These are phyloP conservation scores for Calameuta pallipes DNA, from an alignment of 2,888 invertebrate genomes.

Conservation along the genomic window DNA sequence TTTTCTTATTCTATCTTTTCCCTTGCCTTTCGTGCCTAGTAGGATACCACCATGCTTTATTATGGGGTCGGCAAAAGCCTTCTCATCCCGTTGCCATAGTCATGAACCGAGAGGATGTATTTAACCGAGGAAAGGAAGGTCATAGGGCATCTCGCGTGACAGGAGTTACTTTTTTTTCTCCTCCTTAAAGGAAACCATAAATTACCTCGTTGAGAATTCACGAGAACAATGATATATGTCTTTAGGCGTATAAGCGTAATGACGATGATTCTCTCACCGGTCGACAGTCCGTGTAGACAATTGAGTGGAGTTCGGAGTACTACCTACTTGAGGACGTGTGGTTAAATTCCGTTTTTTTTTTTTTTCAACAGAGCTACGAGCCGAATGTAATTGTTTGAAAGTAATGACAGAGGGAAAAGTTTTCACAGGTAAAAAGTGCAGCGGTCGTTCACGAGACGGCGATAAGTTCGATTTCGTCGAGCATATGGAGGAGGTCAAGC, in stretches of 20 bases:
- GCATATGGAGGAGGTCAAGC: slow-evolving; percentile 32
- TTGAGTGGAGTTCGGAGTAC: neutral
- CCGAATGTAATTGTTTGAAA: neutral
- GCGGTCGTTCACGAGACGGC: slow-evolving; percentile 25
- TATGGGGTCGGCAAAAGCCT: neutral
- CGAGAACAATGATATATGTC: neutral
- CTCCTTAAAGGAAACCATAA: neutral
- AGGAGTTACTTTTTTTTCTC: neutral
- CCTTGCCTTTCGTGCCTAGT: neutral
- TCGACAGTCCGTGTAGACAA: neutral
- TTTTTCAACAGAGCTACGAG: slow-evolving; percentile 25
- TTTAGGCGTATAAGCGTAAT: neutral
- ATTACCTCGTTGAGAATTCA: neutral
- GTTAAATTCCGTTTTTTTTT: slow-evolving; percentile 44
- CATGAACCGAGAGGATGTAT: neutral
- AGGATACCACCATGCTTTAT: neutral
- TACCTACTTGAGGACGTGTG: slow-evolving; percentile 30
- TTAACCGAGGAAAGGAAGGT: neutral
- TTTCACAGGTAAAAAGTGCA: slow-evolving; percentile 13
- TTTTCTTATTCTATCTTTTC: neutral
- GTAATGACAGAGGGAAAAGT: slow-evolving; percentile 11
- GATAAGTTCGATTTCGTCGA: neutral
- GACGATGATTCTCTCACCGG: neutral
- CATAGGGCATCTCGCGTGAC: neutral
- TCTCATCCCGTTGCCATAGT: neutral